These are phyloP conservation scores for Drosophila kohkoa DNA, from an alignment of 1,140 invertebrate species.

Conservation along the genomic window DNA sequence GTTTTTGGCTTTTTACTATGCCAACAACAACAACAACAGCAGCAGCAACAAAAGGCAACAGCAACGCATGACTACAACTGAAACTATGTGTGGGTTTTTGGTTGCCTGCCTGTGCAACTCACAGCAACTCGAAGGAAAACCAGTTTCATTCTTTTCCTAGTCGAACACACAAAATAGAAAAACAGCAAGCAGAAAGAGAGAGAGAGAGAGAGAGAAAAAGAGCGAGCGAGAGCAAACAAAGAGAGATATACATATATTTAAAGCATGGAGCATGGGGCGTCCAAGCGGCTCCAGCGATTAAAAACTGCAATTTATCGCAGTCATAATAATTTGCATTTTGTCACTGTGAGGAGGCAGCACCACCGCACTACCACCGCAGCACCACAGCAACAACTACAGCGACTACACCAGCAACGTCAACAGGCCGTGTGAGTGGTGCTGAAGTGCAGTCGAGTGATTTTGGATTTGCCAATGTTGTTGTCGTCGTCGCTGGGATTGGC, in stretches of 20 bases:
- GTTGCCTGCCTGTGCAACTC: conserved; percentile 46
- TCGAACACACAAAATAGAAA: conserved; percentile 43
- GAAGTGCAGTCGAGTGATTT: conserved; percentile 18
- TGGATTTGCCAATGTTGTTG: conserved; percentile 25
- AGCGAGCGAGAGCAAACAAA: conserved; percentile 1
- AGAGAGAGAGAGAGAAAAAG: conserved; percentile 25
- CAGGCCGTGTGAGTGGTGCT: conserved; percentile 13
- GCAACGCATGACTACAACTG: conserved; percentile 70
- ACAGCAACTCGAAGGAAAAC: conserved; percentile 48
- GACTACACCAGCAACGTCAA: neutral
- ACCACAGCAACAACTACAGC: neutral
- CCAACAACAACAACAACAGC: conserved; percentile 65
- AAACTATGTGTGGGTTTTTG: conserved; percentile 80
- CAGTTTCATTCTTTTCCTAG: conserved; percentile 79
- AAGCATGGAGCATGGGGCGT: conserved; percentile 51
- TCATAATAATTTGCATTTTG: conserved; percentile 83
- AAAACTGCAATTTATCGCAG: conserved; percentile 83
- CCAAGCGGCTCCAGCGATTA: conserved; percentile 74
- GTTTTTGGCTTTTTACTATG: conserved; percentile 75
- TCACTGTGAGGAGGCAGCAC: conserved; percentile 58
- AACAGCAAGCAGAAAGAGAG: conserved; percentile 25
- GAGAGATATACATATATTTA: conserved; percentile 48
- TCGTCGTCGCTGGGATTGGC: conserved; percentile 18
- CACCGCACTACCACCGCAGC: neutral
- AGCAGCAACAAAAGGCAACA: conserved; percentile 30